These are phyloP conservation scores for Ceratitis capitata DNA, from an alignment of 1,140 invertebrate genomes.

Conservation along the genomic window DNA sequence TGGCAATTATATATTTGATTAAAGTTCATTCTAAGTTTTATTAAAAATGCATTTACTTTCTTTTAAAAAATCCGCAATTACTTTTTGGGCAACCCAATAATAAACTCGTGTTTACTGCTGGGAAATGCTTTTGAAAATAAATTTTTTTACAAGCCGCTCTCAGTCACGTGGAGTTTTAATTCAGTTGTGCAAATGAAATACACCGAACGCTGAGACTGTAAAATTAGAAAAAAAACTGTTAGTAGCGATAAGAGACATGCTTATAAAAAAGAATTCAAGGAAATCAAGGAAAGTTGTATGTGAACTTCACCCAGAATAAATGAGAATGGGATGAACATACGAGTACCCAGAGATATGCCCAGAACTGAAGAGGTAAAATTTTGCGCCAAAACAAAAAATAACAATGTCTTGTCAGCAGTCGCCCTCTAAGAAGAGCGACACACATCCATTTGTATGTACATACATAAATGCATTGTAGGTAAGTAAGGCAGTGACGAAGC, in stretches of 20 bases:
- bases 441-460: neutral
- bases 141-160: no score
- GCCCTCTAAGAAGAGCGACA: neutral
- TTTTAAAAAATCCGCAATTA: no score
- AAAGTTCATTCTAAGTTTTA: no score
- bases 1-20: no score
- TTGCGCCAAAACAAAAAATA: neutral
- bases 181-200: constrained; percentile 21
- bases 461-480: no score
- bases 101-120: no score
- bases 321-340: neutral
- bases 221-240: neutral
- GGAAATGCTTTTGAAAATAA: no score
- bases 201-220: neutral
- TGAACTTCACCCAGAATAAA: neutral
- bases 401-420: neutral
- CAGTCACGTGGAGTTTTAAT: neutral
- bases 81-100: no score
- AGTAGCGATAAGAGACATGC: neutral
- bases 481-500: neutral
- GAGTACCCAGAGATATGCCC: neutral
- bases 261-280: neutral
- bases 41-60: no score
- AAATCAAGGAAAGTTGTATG: neutral
- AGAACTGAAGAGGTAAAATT: neutral